Conservation (phyloP, 2,888 invertebrate species). For the Podabrus alpinus region DNA sequence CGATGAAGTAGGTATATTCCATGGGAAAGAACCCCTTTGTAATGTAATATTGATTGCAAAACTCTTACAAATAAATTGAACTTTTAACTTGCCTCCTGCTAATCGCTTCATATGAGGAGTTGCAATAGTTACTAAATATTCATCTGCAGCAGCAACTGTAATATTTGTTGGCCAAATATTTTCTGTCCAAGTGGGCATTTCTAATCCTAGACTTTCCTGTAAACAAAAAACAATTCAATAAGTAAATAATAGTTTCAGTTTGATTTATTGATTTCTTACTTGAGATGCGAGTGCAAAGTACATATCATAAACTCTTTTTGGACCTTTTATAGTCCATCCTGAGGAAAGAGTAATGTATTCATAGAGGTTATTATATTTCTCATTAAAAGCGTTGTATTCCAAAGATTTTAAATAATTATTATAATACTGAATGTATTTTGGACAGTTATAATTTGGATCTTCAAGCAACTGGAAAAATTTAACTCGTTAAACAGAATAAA, state of each 20-base stretch:
- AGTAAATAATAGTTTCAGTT: not conserved
- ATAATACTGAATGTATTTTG: conserved; percentile 34
- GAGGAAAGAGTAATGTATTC: conserved; percentile 22
- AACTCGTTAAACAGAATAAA: not conserved
- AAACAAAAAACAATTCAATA: not conserved
- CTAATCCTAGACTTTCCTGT: conserved; percentile 9
- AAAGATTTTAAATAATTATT: conserved; percentile 29
- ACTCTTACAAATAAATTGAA: not conserved
- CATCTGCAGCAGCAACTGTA: conserved; percentile 8
- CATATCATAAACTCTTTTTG: conserved; percentile 1
- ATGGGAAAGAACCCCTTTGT: too few relatives aligned
- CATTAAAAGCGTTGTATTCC: not conserved
- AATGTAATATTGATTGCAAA: too few relatives aligned
- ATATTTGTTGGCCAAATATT: conserved; percentile 21
- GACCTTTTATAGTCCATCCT: conserved; percentile 1
- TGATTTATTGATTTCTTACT: not conserved
- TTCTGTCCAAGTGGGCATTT: conserved; percentile 13
- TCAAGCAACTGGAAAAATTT: conserved; percentile 36
- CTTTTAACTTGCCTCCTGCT: conserved; percentile 15
- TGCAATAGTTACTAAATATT: conserved; percentile 7
- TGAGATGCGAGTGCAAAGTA: conserved; percentile 13
- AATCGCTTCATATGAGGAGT: conserved; percentile 10
- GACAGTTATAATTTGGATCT: conserved; percentile 39
- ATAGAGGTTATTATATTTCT: conserved; percentile 34
- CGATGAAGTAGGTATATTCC: too few relatives aligned